Conservation (phyloP, 2,888 invertebrate species). For the Andrena trimmerana region DNA sequence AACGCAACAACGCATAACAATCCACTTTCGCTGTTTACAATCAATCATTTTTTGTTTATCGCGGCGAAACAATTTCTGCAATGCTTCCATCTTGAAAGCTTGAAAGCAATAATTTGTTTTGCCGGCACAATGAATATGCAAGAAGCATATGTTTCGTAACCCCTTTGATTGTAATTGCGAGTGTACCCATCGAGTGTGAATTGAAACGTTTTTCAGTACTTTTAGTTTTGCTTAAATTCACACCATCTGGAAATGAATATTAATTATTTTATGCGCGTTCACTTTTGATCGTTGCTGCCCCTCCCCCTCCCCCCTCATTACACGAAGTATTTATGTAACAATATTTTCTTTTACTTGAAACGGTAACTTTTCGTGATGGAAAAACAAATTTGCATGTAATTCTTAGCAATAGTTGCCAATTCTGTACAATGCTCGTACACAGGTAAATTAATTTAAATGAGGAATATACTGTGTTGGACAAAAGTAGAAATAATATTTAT, state of each 20-base stretch:
- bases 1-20: no score
- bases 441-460: no score
- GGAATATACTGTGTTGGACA: no score
- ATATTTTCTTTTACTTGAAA: not conserved
- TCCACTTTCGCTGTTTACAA: no score
- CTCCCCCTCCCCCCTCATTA: no score
- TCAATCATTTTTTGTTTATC: not conserved
- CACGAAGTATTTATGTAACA: no score
- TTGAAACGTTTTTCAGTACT: not conserved
- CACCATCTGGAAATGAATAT: slow-evolving; percentile 2
- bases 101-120: not conserved
- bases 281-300: no score
- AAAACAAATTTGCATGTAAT: no score
- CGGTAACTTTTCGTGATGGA: no score
- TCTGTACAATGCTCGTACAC: no score
- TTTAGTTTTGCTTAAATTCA: not conserved
- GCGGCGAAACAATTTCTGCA: not conserved
- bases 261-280: not conserved
- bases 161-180: slow-evolving; percentile 5
- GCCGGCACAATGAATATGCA: not conserved
- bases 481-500: no score
- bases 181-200: not conserved
- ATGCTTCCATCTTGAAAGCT: not conserved
- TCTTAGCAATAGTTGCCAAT: no score
- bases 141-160: not conserved